phyloP scores from a whole-genome alignment of 1,140 invertebrate genomes.

The Lerema accius region DNA sequence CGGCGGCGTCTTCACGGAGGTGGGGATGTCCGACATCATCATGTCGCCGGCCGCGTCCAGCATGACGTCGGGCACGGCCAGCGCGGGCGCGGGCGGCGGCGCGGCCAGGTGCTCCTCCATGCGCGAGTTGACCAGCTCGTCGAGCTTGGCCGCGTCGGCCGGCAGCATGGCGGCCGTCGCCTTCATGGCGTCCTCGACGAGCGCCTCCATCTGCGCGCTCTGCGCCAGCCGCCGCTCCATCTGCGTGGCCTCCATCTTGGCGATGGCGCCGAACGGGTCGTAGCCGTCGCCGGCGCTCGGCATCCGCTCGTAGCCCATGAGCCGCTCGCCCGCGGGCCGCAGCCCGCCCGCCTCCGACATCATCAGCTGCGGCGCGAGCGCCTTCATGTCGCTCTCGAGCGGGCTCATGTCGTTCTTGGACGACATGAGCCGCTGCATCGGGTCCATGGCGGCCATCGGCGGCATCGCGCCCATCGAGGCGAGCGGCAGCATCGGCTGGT shows the following conservation, averaged over 20 bases:
- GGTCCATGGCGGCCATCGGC: constrained; percentile 51
- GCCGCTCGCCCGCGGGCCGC: constrained; percentile 48
- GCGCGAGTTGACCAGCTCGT: constrained; percentile 86
- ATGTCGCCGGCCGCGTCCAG: constrained; percentile 37
- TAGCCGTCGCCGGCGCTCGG: constrained; percentile 47
- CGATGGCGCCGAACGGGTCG: constrained; percentile 68
- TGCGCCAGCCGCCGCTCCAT: constrained; percentile 79
- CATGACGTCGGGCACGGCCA: constrained; percentile 49
- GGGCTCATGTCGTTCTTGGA: constrained; percentile 53
- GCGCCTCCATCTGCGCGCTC: constrained; percentile 75
- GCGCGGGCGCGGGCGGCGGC: constrained; percentile 50
- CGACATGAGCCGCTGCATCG: constrained; percentile 65
- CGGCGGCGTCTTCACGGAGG: constrained; percentile 83
- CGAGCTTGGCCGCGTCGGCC: constrained; percentile 82
- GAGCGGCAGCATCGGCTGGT: constrained; percentile 58
- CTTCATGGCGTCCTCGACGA: constrained; percentile 80
- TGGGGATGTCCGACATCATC: constrained; percentile 72
- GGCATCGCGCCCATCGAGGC: constrained; percentile 57
- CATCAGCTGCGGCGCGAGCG: constrained; percentile 63
- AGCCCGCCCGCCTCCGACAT: constrained; percentile 51
- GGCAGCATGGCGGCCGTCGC: constrained; percentile 76
- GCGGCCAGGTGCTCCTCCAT: constrained; percentile 83
- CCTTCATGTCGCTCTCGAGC: constrained; percentile 60
- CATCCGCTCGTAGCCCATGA: constrained; percentile 65
- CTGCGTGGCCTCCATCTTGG: constrained; percentile 70